These are phyloP conservation scores for Cheiracanthium punctorium DNA, from an alignment of 2,888 invertebrate genomes.

Conservation along the genomic window DNA sequence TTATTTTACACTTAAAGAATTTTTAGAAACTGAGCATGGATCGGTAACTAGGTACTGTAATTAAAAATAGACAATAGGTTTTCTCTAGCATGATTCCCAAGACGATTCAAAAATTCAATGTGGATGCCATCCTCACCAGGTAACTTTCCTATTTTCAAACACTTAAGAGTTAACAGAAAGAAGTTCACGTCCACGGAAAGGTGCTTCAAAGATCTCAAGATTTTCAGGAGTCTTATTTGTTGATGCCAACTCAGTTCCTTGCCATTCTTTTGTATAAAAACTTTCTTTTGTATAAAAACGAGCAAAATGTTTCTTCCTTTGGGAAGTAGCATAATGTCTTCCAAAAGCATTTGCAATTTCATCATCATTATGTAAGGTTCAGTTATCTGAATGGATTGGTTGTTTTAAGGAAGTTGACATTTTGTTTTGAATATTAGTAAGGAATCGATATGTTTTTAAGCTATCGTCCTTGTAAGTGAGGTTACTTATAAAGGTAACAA, in stretches of 20 bases:
- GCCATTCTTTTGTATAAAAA: background rate
- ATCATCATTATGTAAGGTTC: background rate
- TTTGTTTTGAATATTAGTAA: too few relatives aligned
- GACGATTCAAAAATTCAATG: background rate
- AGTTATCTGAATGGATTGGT: background rate
- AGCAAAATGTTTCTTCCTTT: background rate
- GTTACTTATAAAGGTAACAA: slow-evolving; percentile 2
- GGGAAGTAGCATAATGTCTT: background rate
- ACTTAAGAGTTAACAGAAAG: background rate
- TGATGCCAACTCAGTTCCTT: background rate
- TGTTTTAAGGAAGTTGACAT: background rate
- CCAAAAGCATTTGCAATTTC: background rate
- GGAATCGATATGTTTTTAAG: background rate
- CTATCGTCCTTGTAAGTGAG: background rate
- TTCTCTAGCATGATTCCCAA: background rate
- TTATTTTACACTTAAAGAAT: too few relatives aligned
- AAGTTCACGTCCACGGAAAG: background rate
- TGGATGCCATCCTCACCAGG: background rate
- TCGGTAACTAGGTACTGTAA: too few relatives aligned
- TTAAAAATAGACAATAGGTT: background rate
- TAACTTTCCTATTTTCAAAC: background rate
- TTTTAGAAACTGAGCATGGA: too few relatives aligned
- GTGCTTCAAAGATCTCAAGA: background rate
- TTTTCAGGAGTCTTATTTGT: background rate
- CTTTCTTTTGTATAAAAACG: background rate